These are phyloP conservation scores for Agrenia bidenticulata DNA, from an alignment of 2,888 invertebrate genomes.

Conservation along the genomic window DNA sequence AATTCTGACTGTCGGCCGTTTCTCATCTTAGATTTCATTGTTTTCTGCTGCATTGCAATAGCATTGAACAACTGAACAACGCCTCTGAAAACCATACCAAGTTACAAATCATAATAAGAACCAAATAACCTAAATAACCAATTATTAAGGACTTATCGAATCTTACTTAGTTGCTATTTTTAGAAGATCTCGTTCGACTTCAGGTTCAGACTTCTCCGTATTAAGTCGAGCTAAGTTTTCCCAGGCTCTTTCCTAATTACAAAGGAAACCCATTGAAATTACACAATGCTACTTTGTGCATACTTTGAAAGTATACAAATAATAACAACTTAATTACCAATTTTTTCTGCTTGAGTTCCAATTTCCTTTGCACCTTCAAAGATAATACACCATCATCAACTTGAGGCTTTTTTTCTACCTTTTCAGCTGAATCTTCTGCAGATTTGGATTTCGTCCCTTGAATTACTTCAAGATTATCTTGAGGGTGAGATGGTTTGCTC, in stretches of 20 bases:
- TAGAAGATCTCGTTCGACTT: constrained; percentile 72
- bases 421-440: constrained; percentile 24
- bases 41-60: constrained; percentile 58
- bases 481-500: constrained; percentile 4
- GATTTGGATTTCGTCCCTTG: constrained; percentile 7
- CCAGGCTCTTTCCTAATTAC: constrained; percentile 66
- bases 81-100: constrained; percentile 57
- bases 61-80: constrained; percentile 61
- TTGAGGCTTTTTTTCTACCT: constrained; percentile 22
- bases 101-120: too few species aligned
- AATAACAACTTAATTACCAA: constrained; percentile 37
- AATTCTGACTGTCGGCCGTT: constrained; percentile 56
- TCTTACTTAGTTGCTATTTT: constrained; percentile 76
- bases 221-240: constrained; percentile 68
- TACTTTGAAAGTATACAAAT: background rate
- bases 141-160: background rate
- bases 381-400: constrained; percentile 22
- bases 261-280: too few species aligned
- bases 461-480: constrained; percentile 65
- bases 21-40: constrained; percentile 55
- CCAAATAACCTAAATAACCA: too few species aligned
- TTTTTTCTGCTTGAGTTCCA: constrained; percentile 44
- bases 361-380: constrained; percentile 36
- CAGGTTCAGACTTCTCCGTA: constrained; percentile 71
- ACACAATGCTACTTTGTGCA: background rate